Percentiles rank a stretch among this genome's conserved stretches.
Conservation (phyloP, 2,888 invertebrate genomes). For the Mimachlamys varia region DNA sequence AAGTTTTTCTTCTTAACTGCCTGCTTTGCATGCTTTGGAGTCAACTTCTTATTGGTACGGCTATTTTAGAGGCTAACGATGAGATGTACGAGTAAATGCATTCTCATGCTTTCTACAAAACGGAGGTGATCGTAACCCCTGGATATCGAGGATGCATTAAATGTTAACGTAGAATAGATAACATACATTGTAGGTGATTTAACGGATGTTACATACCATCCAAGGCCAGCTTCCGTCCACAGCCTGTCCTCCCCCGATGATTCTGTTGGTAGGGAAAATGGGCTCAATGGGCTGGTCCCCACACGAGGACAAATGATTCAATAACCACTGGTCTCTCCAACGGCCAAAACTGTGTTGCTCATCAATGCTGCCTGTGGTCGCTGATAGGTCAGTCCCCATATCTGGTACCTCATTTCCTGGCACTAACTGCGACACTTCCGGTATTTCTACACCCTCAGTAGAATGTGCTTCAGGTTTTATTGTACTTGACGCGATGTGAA, state of each 20-base stretch:
- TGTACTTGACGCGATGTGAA: neutral
- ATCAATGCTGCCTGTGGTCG: neutral
- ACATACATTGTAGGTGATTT: no score
- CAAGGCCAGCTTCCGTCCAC: slow-evolving; percentile 44
- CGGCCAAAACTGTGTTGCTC: neutral
- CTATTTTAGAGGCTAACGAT: no score
- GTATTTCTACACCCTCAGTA: neutral
- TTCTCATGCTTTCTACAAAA: no score
- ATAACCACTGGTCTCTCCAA: neutral
- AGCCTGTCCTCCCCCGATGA: slow-evolving; percentile 42
- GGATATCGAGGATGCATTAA: no score
- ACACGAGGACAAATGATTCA: slow-evolving; percentile 28
- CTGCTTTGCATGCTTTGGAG: no score
- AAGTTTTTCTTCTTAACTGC: no score
- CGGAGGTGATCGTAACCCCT: no score
- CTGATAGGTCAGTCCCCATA: neutral
- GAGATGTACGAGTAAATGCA: no score
- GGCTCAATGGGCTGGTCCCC: slow-evolving; percentile 39
- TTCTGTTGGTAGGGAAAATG: slow-evolving; percentile 23
- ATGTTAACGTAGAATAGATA: no score
- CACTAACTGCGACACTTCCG: neutral
- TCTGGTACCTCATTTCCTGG: neutral
- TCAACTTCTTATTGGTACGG: no score
- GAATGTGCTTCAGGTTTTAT: neutral
- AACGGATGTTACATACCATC: slow-evolving; percentile 39